Base-by-base conservation (phyloP, 2,113 vertebrate genomes). In the Phylloscopus whistleri region DNA sequence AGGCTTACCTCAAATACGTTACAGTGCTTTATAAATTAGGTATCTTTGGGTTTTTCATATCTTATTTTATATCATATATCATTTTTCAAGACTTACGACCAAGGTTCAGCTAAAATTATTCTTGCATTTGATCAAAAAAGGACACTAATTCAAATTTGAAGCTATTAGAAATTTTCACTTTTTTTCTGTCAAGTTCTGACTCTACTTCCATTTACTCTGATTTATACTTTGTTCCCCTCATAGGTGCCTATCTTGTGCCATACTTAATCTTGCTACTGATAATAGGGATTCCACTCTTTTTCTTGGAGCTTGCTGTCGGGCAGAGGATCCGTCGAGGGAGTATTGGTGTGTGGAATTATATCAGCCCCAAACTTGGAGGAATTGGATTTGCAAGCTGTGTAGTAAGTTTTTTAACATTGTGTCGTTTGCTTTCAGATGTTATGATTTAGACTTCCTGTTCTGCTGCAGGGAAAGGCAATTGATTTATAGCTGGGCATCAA, bases 271-370 rank as follows among this genome's bases (percentile, higher is more conserved):
- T 99, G 69, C 98, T 99, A 56, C 74, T 99, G 82, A 49, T 99
- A 96, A 99, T 99, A 91, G 99, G 99, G 62, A 99, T 99, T 97
- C 99, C 99, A 13, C 98, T 99, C 59, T 99, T 99, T 97, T 99
- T 99, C 97, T 96, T 99, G 99, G 99, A 99, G 97, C 98, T 99
- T 78, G 98, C 99, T 5, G 99, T 99, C 30, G 99, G 99, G 21
- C 99, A 99, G 96, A 98, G 99, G 87, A 99, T 99, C 93, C 98
- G 99, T 30, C 96, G 98, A 87, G 99, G 99, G 84, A 99, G 99
- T 97, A 99, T 99, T 84, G 99, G 99, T 23, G 99, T 99, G 30
- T 99, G 99, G 99, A 99, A 99, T 98, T 99, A 99, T 67, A 99
- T 99, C 97, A 99, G 99, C 96, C 99, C 99, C 60, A 99, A 98